Evolutionary conservation across 2,113 vertebrate species (phyloP).

Genomic region (Triplophysa siluroides): DNA sequence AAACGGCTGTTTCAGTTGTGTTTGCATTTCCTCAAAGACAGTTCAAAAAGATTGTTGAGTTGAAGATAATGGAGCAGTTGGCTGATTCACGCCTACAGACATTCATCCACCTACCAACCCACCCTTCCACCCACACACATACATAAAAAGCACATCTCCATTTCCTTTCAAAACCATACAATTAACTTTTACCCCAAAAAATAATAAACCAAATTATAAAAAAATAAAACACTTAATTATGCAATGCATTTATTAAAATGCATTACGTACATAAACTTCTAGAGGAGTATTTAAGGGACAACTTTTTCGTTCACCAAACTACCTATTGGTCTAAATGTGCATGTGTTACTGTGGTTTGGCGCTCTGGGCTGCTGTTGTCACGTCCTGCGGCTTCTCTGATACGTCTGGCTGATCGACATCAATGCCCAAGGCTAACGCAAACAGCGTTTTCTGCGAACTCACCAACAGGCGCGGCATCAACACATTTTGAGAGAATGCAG

Average conservation of each 20-base stretch:
- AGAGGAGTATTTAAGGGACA: not conserved
- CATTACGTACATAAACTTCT: not conserved
- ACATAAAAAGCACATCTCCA: not conserved
- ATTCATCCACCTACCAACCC: not conserved
- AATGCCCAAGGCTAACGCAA: not conserved
- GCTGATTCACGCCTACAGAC: constrained; percentile 22
- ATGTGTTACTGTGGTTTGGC: not conserved
- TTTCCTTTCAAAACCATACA: constrained; percentile 3
- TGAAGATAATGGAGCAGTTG: constrained; percentile 23
- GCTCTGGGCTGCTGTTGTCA: not conserved
- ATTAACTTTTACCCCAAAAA: not conserved
- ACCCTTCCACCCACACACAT: not conserved
- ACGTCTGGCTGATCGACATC: not conserved
- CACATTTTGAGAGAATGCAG: not conserved
- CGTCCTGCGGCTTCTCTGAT: not conserved
- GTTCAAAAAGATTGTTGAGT: not conserved
- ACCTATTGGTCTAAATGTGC: constrained; percentile 12
- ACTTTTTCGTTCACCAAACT: not conserved
- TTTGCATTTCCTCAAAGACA: not conserved
- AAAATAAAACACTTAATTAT: too few relatives aligned
- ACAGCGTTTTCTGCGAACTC: not conserved
- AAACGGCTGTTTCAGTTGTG: not conserved
- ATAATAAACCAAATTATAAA: not conserved
- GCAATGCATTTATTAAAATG: too few relatives aligned
- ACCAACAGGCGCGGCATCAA: not conserved